A percentile compares a stretch with the other conserved stretches of the same genome.
Conservation (phyloP, 2,113 vertebrate species). For the Choloepus hoffmanni region DNA sequence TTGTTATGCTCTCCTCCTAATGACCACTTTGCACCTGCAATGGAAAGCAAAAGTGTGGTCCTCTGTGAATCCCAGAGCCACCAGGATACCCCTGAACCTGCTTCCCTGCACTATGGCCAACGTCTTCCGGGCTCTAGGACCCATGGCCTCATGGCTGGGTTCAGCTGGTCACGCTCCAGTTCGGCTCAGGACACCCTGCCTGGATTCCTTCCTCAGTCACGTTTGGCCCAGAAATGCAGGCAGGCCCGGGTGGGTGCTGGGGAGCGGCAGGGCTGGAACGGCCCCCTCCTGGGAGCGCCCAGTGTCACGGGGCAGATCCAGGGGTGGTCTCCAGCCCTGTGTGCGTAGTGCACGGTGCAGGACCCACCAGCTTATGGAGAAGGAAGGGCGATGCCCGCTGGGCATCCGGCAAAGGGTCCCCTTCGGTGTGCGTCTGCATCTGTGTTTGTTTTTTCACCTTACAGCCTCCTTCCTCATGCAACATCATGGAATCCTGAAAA, state of each 20-base stretch:
- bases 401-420: too few relatives aligned
- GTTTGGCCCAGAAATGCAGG: slow-evolving; percentile 8
- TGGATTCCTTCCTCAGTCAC: not conserved
- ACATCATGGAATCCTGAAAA: not conserved
- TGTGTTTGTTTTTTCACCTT: not conserved
- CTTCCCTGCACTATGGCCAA: not conserved
- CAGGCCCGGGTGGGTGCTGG: accelerated
- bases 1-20: not conserved
- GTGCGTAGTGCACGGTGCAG: too few relatives aligned
- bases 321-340: not conserved
- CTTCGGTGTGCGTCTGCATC: not conserved
- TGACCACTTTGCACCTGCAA: not conserved
- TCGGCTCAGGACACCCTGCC: not conserved
- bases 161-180: not conserved
- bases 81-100: not conserved
- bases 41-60: not conserved
- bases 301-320: not conserved
- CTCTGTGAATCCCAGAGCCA: not conserved
- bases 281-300: not conserved
- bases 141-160: not conserved
- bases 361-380: not conserved
- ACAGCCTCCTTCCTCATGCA: not conserved
- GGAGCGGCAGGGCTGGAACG: not conserved
- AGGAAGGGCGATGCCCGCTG: not conserved
- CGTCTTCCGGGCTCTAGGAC: not conserved